These are phyloP conservation scores for Melanotaenia parkinsoni DNA, from an alignment of 2,797 vertebrate genomes.

Conservation along the genomic window DNA sequence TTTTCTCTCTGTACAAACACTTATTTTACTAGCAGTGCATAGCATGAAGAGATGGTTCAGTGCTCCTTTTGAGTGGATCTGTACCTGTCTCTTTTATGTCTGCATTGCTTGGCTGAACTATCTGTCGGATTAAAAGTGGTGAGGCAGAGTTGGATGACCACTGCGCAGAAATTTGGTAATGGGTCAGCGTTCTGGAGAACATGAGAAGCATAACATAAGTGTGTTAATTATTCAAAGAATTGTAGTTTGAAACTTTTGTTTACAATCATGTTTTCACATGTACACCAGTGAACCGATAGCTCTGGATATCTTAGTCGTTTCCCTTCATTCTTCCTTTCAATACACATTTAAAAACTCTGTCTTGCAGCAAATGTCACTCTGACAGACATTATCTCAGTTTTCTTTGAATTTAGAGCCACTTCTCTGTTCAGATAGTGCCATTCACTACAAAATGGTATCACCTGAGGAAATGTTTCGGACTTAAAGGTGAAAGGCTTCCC, in stretches of 20 bases:
- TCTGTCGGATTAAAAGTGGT: constrained; percentile 44
- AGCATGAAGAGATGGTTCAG: constrained; percentile 25
- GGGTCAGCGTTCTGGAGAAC: constrained; percentile 15
- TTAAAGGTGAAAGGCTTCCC: constrained; percentile 16
- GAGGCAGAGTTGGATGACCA: constrained; percentile 6
- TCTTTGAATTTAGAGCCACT: constrained; percentile 14
- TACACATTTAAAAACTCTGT: background rate
- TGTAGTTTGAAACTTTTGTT: background rate
- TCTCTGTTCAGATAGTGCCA: background rate
- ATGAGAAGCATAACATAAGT: background rate
- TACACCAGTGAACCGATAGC: background rate
- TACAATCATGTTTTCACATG: background rate
- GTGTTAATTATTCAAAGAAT: background rate
- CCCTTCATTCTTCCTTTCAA: background rate
- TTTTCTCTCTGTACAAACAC: background rate
- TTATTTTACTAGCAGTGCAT: constrained; percentile 22
- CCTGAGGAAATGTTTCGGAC: constrained; percentile 20
- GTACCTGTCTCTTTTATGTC: constrained; percentile 54
- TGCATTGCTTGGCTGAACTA: constrained; percentile 54
- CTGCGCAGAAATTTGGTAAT: constrained; percentile 33
- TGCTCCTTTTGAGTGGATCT: constrained; percentile 41
- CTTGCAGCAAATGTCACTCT: constrained; percentile 23
- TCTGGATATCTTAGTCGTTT: background rate
- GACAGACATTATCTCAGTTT: constrained; percentile 25
- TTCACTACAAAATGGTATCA: constrained; percentile 33